Evolutionary conservation across 2,797 vertebrate species (phyloP).

Genomic region (Ammospiza maritima): DNA sequence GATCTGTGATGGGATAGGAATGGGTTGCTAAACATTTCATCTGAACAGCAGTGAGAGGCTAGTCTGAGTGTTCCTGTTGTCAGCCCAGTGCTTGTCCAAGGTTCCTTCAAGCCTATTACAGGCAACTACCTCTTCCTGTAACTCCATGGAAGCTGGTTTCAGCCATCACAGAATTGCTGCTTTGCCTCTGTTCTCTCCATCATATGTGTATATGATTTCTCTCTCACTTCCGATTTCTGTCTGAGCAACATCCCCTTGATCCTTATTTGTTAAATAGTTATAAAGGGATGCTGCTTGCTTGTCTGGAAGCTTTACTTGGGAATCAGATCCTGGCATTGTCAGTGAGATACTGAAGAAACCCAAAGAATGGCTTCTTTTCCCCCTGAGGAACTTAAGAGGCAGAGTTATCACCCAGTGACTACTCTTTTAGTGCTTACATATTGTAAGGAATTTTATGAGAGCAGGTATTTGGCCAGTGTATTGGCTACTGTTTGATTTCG

Average conservation of each 20-base stretch:
- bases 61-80: background rate
- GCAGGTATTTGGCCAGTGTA: background rate
- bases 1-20: background rate
- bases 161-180: background rate
- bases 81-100: background rate
- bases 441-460: background rate
- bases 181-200: background rate
- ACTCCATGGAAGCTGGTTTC: background rate
- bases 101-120: background rate
- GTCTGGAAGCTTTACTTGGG: background rate
- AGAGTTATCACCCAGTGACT: background rate
- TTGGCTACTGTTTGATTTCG: conserved; percentile 12
- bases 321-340: background rate
- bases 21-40: background rate
- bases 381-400: background rate
- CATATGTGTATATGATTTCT: background rate
- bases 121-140: background rate
- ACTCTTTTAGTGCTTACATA: background rate
- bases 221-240: background rate
- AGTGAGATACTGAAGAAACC: background rate
- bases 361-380: background rate
- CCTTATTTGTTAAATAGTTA: background rate
- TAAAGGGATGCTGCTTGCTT: background rate
- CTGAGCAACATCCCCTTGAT: background rate
- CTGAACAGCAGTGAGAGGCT: background rate